These are phyloP conservation scores for Hedychridium roseum DNA, from an alignment of 2,888 invertebrate species.

Conservation along the genomic window DNA sequence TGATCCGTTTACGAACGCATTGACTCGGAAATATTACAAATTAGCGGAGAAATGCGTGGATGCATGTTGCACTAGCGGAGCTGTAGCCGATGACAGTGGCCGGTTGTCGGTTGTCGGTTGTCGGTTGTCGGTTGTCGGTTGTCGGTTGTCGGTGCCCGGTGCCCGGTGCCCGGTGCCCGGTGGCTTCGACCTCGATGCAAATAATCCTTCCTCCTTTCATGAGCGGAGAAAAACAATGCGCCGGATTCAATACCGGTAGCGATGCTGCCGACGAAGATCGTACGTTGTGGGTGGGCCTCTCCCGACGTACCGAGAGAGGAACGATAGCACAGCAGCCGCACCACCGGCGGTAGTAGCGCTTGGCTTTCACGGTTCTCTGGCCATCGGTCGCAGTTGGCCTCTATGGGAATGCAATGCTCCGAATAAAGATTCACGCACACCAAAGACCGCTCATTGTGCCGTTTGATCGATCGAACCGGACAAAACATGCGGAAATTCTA, in stretches of 20 bases:
- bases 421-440: conserved; percentile 52
- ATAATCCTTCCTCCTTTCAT: conserved; percentile 58
- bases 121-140: no score
- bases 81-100: no score
- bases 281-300: conserved; percentile 64
- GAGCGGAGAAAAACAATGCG: conserved; percentile 61
- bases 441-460: conserved; percentile 5
- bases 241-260: conserved; percentile 64
- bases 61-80: no score
- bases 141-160: no score
- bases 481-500: no score
- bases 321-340: conserved; percentile 46
- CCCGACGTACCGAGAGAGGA: conserved; percentile 39
- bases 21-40: no score
- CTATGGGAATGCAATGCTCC: conserved; percentile 57
- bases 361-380: conserved; percentile 45
- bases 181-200: conserved; percentile 47
- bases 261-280: conserved; percentile 52
- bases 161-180: no score
- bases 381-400: conserved; percentile 42
- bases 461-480: conserved; percentile 6
- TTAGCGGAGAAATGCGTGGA: no score
- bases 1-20: no score
- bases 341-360: conserved; percentile 27
- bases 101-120: no score